phyloP scores from a whole-genome alignment of 1,140 invertebrate genomes.

The Pteromalus puparum region DNA sequence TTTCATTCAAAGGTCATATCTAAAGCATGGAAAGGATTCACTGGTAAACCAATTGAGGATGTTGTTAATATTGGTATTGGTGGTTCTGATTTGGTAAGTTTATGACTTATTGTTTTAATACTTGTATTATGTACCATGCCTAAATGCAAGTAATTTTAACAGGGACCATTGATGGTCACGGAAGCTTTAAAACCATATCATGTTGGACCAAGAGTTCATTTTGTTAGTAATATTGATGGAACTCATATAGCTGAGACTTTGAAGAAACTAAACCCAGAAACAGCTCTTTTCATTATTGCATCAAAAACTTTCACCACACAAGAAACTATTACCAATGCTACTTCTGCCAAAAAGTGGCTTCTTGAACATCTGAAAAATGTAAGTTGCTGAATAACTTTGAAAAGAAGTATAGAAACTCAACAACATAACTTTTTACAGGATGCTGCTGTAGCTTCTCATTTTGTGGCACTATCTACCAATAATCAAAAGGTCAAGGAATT shows the following conservation, averaged over 20 bases:
- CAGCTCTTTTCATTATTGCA: slow-evolving; percentile 97
- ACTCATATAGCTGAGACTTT: slow-evolving; percentile 97
- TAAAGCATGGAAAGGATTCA: slow-evolving; percentile 91
- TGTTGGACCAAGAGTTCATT: slow-evolving; percentile 93
- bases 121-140: not conserved
- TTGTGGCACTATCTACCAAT: slow-evolving; percentile 98
- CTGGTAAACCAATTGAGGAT: slow-evolving; percentile 96
- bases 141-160: slow-evolving; percentile 51
- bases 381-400: slow-evolving; percentile 66
- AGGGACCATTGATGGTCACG: slow-evolving; percentile 99
- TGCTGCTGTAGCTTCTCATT: slow-evolving; percentile 94
- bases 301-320: slow-evolving; percentile 99
- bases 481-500: slow-evolving; percentile 94
- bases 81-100: slow-evolving; percentile 93
- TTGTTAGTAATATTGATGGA: slow-evolving; percentile 99
- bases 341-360: slow-evolving; percentile 97
- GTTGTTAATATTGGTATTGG: slow-evolving; percentile 99
- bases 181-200: slow-evolving; percentile 96
- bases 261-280: slow-evolving; percentile 94
- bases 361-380: slow-evolving; percentile 91
- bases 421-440: slow-evolving; percentile 76
- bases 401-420: slow-evolving; percentile 46
- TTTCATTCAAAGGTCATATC: slow-evolving; percentile 77
- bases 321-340: slow-evolving; percentile 99
- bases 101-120: not conserved